phyloP scores from a whole-genome alignment of 53 echinoderm and acorn worm genomes.

The Pentamera pediparva region DNA sequence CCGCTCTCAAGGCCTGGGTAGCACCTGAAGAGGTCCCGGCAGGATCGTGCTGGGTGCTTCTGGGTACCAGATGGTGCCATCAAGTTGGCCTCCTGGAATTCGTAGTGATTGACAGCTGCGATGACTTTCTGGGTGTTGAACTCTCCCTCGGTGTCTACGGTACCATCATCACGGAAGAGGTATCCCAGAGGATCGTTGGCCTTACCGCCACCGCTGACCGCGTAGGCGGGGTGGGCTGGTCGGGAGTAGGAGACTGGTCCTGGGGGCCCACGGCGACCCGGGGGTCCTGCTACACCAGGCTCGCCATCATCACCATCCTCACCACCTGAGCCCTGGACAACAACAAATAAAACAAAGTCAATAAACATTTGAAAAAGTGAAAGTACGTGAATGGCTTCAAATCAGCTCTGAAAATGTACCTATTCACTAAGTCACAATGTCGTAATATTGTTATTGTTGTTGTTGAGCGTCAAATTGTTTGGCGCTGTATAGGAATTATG shows the following conservation, averaged over 20 bases:
- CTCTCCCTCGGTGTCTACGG: slow-evolving; percentile 36
- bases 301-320: slow-evolving; percentile 45
- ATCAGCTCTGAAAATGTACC: too few species aligned
- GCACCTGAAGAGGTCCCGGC: slow-evolving; percentile 84
- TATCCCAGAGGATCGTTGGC: slow-evolving; percentile 22
- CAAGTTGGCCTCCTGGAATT: slow-evolving; percentile 52
- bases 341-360: neutral
- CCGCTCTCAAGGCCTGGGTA: slow-evolving; percentile 72
- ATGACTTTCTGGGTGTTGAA: slow-evolving; percentile 52
- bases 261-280: slow-evolving; percentile 67
- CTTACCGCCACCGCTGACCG: neutral
- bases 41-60: slow-evolving; percentile 79
- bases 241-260: neutral
- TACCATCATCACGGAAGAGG: slow-evolving; percentile 53
- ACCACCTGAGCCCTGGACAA: slow-evolving; percentile 56
- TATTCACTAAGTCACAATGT: too few species aligned
- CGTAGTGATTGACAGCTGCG: slow-evolving; percentile 48
- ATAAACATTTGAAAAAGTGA: too few species aligned
- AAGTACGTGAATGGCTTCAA: too few species aligned
- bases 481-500: too few species aligned
- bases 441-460: too few species aligned
- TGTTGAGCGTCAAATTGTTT: too few species aligned
- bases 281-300: slow-evolving; percentile 66
- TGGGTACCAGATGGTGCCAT: slow-evolving; percentile 68
- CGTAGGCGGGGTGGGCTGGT: neutral